Evolutionary conservation across 2,797 vertebrate genomes (phyloP), one percentile per base, ranked within the genome.

Genomic region (Passerculus sandwichensis): DNA sequence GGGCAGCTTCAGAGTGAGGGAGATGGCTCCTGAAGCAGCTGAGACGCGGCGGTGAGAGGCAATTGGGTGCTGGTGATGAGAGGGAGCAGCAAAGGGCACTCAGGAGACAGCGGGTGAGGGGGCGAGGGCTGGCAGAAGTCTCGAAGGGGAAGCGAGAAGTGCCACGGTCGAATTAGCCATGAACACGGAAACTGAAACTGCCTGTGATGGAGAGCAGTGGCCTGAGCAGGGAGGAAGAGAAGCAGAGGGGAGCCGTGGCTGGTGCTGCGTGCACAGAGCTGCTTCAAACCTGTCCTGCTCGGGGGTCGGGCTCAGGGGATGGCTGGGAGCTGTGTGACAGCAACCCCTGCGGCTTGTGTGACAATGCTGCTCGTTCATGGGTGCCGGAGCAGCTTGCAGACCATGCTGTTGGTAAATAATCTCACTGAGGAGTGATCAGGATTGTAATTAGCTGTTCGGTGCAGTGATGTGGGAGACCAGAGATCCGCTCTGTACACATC

Each of bases 171-270:
- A 79, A 62, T 91, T 94, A 81, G 88, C 93, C 93, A 75, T 93
- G 87, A 85, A n/a, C 79, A 88, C 16, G 26, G 96, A 97, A 97
- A 96, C 93, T 91, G 94, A 93, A 96, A 95, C 66, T 56, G 65
- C 57, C 76, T 54, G 67, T 64, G 87, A 65, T 82, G 69, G 62
- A 64, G 75, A 67, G 64, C 48, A 54, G 78, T 34, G 94, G 85
- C 74, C 66, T 77, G 88, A 69, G 62, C 83, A 78, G 74, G 81
- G 74, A 74, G 93, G 82, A 88, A 81, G 89, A 87, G 82, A 78
- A 64, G n/a, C 72, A 13, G 30, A 23, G 65, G 61, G 57, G 85
- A 26, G 71, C 70, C n/a, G 48, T 44, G 82, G 60, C 70, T 88
- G 69, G 22, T 78, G 83, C 75, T 78, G 59, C 64, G 8, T 67